These are phyloP conservation scores for Centrocercus urophasianus DNA, from an alignment of 2,113 vertebrate genomes.

Conservation along the genomic window DNA sequence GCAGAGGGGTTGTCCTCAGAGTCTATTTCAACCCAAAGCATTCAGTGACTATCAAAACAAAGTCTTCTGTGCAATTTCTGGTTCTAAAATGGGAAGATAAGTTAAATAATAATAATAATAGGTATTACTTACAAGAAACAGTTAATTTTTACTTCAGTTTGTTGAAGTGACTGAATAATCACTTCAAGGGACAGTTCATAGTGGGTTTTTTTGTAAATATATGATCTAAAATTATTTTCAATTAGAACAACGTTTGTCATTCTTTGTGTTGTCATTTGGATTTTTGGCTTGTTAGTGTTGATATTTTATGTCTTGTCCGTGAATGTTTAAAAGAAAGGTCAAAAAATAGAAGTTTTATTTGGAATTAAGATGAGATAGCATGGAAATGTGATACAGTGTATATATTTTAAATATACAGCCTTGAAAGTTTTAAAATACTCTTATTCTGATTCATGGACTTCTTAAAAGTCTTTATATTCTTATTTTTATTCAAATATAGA, in stretches of 20 bases:
- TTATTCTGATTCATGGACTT: neutral
- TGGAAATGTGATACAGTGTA: neutral
- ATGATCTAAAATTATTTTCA: neutral
- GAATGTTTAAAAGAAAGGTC: neutral
- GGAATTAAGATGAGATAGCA: neutral
- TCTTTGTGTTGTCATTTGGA: neutral
- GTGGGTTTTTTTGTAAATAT: neutral
- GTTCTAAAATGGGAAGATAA: neutral
- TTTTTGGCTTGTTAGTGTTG: neutral
- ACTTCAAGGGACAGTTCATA: neutral
- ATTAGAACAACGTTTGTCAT: neutral
- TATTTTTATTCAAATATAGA: constrained; percentile 71
- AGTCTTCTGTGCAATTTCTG: neutral
- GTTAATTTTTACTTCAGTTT: neutral
- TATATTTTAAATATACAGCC: neutral
- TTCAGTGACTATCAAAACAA: neutral
- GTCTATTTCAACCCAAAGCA: too few species aligned
- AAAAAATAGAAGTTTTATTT: neutral
- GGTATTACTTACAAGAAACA: neutral
- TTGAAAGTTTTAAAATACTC: neutral
- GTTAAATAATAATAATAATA: neutral
- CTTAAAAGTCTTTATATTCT: neutral
- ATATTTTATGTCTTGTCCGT: neutral
- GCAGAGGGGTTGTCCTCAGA: too few species aligned
- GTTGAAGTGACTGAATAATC: neutral